Conservation (phyloP, 1,140 invertebrate species). For the Radopholus similis region DNA sequence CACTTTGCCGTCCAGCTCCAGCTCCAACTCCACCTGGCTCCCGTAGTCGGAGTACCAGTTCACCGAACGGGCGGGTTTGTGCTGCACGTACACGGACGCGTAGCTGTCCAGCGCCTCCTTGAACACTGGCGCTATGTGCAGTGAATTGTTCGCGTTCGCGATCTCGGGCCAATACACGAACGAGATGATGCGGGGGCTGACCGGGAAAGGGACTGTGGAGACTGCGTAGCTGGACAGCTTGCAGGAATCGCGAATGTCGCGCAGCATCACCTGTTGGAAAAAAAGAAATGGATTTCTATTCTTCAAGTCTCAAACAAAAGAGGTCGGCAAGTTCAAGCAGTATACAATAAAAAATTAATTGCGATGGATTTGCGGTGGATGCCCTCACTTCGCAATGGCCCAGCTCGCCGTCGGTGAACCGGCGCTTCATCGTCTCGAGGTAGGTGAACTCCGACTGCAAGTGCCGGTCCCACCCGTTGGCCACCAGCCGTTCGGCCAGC, state of each 20-base stretch:
- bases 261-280: constrained; percentile 72
- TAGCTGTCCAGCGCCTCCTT: constrained; percentile 78
- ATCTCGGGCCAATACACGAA: constrained; percentile 98
- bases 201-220: constrained; percentile 60
- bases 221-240: constrained; percentile 69
- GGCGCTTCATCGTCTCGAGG: constrained; percentile 85
- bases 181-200: constrained; percentile 81
- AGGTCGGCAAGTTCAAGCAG: not conserved
- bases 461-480: constrained; percentile 71
- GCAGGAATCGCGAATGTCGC: constrained; percentile 80
- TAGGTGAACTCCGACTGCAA: constrained; percentile 86
- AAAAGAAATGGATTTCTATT: not conserved
- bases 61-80: constrained; percentile 79
- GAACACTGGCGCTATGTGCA: constrained; percentile 77
- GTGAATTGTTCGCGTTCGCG: not conserved
- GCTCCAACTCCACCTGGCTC: constrained; percentile 72
- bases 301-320: not conserved
- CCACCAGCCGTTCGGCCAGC: constrained; percentile 82
- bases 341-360: not conserved
- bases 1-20: constrained; percentile 78
- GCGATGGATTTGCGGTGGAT: no score
- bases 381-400: constrained; percentile 87
- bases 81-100: constrained; percentile 86
- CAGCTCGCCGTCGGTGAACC: constrained; percentile 88
- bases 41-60: constrained; percentile 68